Percentiles rank a stretch among this genome's conserved stretches.
These are phyloP conservation scores for Albula glossodonta DNA, from an alignment of 2,113 vertebrate genomes.

Conservation along the genomic window DNA sequence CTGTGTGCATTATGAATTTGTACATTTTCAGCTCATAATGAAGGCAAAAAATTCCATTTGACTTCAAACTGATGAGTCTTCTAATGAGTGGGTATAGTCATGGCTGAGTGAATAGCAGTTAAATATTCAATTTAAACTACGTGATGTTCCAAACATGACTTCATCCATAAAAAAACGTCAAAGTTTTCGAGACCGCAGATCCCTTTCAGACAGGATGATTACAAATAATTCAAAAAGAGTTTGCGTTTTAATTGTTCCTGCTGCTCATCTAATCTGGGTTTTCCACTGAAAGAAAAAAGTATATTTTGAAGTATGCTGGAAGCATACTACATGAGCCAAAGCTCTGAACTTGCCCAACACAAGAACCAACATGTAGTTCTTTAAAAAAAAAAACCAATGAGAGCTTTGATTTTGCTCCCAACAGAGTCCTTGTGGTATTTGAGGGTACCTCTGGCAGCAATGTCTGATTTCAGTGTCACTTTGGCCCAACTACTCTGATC, in stretches of 20 bases:
- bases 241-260: background rate
- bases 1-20: background rate
- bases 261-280: background rate
- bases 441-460: background rate
- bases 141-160: no score
- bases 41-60: background rate
- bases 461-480: background rate
- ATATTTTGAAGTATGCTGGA: background rate
- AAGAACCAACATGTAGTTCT: no score
- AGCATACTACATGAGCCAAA: background rate
- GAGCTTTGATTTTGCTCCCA: background rate
- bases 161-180: no score
- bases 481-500: background rate
- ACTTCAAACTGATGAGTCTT: background rate
- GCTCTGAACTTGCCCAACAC: no score
- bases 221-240: background rate
- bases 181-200: no score
- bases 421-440: background rate
- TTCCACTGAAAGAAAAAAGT: background rate
- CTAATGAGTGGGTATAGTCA: background rate
- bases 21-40: background rate
- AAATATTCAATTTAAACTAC: no score
- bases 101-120: background rate
- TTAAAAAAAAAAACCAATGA: no score
- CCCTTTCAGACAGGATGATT: no score